These are phyloP conservation scores for Corynorhinus townsendii DNA, from an alignment of 2,113 vertebrate species.

Conservation along the genomic window DNA sequence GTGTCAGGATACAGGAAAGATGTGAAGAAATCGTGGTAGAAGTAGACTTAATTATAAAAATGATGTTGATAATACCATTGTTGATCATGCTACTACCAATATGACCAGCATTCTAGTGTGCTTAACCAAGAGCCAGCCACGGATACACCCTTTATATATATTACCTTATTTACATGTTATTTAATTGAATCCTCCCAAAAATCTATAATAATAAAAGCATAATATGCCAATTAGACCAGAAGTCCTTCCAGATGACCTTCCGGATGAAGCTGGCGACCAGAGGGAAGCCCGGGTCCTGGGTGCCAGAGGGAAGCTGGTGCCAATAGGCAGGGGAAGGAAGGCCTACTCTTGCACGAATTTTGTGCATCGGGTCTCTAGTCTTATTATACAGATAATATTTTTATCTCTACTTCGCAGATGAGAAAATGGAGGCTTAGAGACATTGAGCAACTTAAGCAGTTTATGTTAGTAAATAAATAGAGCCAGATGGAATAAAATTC, in stretches of 20 bases:
- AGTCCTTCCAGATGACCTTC: no score
- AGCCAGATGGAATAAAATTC: background rate
- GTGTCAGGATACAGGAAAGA: background rate
- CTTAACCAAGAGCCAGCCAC: background rate
- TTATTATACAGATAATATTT: background rate
- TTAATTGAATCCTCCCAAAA: background rate
- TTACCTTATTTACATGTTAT: background rate
- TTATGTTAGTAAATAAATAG: background rate
- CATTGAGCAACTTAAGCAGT: background rate
- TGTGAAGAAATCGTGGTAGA: background rate
- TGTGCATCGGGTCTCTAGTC: no score
- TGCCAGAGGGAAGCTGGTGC: no score
- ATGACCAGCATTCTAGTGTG: background rate
- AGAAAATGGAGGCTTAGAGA: background rate
- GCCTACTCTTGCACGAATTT: no score
- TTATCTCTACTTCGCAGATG: background rate
- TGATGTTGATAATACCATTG: background rate
- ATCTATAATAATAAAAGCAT: no score
- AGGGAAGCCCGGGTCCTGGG: no score
- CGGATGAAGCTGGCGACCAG: no score
- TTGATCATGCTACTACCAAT: background rate
- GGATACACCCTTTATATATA: background rate
- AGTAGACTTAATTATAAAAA: background rate
- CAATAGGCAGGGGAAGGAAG: no score
- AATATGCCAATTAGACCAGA: no score